phyloP scores from a whole-genome alignment of 2,888 invertebrate genomes.

The Cheilosia impressa region DNA sequence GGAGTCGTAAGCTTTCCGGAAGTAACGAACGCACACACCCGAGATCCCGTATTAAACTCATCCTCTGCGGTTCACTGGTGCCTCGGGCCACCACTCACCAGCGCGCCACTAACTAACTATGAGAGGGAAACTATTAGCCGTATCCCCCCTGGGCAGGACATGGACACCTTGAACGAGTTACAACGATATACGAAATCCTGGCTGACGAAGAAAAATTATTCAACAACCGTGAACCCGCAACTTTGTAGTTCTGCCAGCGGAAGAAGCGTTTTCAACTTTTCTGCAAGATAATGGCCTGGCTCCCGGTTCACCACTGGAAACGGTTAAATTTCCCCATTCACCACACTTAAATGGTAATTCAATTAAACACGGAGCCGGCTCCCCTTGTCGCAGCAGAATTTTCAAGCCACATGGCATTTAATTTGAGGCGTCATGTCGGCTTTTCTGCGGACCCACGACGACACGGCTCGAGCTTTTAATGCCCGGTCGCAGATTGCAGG shows the following conservation, averaged over 20 bases:
- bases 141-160: slow-evolving; percentile 13
- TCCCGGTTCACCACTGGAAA: slow-evolving; percentile 29
- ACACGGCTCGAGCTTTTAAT: not conserved
- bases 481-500: not conserved
- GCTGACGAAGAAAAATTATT: not conserved
- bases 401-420: slow-evolving; percentile 6
- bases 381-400: not conserved
- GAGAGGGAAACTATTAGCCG: slow-evolving; percentile 47
- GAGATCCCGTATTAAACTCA: slow-evolving; percentile 15
- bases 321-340: slow-evolving; percentile 49
- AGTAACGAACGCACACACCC: not conserved
- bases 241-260: slow-evolving; percentile 19
- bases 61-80: slow-evolving; percentile 16
- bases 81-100: not conserved
- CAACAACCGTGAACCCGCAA: slow-evolving; percentile 2
- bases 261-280: slow-evolving; percentile 40
- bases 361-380: slow-evolving; percentile 44
- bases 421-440: slow-evolving; percentile 15
- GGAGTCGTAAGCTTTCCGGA: slow-evolving; percentile 6
- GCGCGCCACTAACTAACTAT: slow-evolving; percentile 26
- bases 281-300: slow-evolving; percentile 33
- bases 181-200: slow-evolving; percentile 6
- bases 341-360: slow-evolving; percentile 58
- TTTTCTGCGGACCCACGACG: not conserved
- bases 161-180: slow-evolving; percentile 30